Base-by-base conservation (phyloP, 2,113 vertebrate genomes). In the Lagopus leucura region DNA sequence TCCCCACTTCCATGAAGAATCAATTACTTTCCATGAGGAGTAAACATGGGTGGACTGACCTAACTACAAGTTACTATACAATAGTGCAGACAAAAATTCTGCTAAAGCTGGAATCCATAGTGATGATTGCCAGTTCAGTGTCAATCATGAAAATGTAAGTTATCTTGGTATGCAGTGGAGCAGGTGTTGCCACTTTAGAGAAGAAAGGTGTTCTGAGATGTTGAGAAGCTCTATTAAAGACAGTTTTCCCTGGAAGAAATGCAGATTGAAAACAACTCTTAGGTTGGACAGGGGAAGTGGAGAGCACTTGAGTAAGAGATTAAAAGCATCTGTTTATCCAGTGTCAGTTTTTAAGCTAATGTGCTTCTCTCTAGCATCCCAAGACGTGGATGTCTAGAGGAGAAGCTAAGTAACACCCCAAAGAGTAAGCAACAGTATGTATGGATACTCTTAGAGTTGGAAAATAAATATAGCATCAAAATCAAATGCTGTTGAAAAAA, bases 1-100 rank as follows among this genome's bases (percentile, higher is more conserved):
- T 61, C 28, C 5, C 12, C 3, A 1, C 28, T 82, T 82, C 48
- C 2, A 0, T 47, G n/a, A 38, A 22, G 34, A 38, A 17, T 10
- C 34, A 63, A 48, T 19, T 69, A 32, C 45, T 71, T 70, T 32
- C 4, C n/a, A 64, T 40, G 43, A 34, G 48, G 13, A 64, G 13
- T 28, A 65, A 71, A 50, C 28, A 25, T 5, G 38, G 30, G n/a
- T 67, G 47, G 25, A 30, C 54, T 0, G 2, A 28, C n/a, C 45
- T 48, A n/a, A 5, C 27, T 81, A 11, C 21, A 57, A n/a, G 16
- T 66, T 78, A 21, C 28, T 17, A 0, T 32, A n/a, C 66, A 38
- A 38, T 57, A 11, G 7, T 28, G 61, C 58, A 42, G 87, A n/a
- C 18, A 65, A 57, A 93, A 50, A 20, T 65, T 65, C 36, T 70